Base-by-base conservation (phyloP, 2,888 invertebrate species). In the Romanomermis culicivorax region DNA sequence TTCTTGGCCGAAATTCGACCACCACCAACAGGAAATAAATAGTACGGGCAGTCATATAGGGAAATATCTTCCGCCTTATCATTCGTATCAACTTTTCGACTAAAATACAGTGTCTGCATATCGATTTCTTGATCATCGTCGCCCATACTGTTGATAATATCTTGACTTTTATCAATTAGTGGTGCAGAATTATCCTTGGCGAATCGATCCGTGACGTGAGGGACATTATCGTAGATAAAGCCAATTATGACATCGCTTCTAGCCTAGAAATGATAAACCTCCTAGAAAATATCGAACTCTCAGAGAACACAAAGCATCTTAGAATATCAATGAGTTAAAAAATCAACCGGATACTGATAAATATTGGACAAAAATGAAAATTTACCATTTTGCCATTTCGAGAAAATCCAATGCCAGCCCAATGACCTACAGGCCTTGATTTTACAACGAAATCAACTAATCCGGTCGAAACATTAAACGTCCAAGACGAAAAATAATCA, bases 351-450 rank as follows among this genome's bases (percentile, higher is more conserved):
- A n/a, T n/a, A n/a, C n/a, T n/a, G n/a, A n/a, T n/a, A n/a, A n/a
- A n/a, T n/a, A n/a, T n/a, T n/a, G n/a, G n/a, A n/a, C n/a, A n/a
- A n/a, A n/a, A n/a, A n/a, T n/a, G n/a, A n/a, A n/a, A n/a, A n/a
- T 51, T 29, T 45, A 55, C 54, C 62, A 64, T 63, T 20, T 45
- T 43, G 14, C 48, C 51, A 29, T 54, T 58, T 48, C 57, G 42
- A 26, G 64, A 64, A 60, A 70, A 68, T 36, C 68, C 70, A 53
- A 70, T 68, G 23, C 68, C 70, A 2, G 69, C 70, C 70, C 70
- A 70, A 42, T 65, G 53, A 49, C 66, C 66, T 47, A 63, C 57
- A 3, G 62, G 65, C 49, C 61, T 61, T 4, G 66, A 60, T 24
- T 58, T 58, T 54, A 70, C 65, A 36, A 63, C 64, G 60, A 70